Percentiles rank a stretch among this genome's conserved stretches.
Conservation (phyloP, 2,797 vertebrate genomes). For the Platyrinchus mystaceus region DNA sequence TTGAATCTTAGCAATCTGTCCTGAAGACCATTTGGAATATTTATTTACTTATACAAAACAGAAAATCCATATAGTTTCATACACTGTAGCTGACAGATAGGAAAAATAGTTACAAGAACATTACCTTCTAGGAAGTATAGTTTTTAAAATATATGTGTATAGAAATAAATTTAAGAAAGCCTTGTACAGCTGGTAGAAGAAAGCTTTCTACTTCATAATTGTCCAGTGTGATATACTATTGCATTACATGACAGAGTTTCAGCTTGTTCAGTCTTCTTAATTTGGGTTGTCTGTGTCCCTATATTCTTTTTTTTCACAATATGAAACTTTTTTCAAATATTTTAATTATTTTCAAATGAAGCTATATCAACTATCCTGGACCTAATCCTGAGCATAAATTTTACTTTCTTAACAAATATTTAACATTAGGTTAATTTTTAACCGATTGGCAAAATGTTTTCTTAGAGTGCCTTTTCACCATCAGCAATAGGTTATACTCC, state of each 20-base stretch:
- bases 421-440: background rate
- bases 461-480: background rate
- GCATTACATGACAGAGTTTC: background rate
- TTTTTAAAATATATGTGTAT: background rate
- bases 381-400: background rate
- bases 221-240: background rate
- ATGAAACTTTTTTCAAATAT: background rate
- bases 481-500: background rate
- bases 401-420: background rate
- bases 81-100: background rate
- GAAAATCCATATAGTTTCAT: background rate
- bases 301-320: background rate
- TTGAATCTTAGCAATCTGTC: constrained; percentile 46
- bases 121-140: background rate
- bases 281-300: background rate
- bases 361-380: background rate
- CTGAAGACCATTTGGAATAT: constrained; percentile 45
- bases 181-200: background rate
- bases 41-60: constrained; percentile 39
- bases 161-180: background rate
- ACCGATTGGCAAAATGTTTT: background rate
- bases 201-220: background rate
- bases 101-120: constrained; percentile 8
- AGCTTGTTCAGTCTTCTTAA: background rate
- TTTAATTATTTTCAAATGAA: background rate